These are phyloP conservation scores for Philereme transversata DNA, from an alignment of 2,888 invertebrate species.

Conservation along the genomic window DNA sequence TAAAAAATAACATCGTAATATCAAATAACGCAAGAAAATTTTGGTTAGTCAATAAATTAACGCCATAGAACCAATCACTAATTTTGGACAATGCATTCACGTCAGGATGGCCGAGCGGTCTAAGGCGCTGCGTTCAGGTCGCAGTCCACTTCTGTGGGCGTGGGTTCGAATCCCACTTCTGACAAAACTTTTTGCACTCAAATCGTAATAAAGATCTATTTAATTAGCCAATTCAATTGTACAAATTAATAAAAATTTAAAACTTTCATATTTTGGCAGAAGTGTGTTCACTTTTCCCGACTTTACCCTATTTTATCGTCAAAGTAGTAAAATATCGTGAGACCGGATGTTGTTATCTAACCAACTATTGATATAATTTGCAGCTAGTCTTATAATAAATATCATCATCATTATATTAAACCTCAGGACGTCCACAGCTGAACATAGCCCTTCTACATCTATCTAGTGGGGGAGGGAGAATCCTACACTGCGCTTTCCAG, in stretches of 20 bases:
- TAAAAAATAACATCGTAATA: no score
- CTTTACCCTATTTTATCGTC: constrained; percentile 7
- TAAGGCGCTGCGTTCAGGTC: constrained; percentile 69
- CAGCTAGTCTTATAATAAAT: no score
- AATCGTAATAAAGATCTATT: background rate
- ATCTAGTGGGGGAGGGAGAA: no score
- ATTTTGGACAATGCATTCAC: background rate
- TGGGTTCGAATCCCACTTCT: constrained; percentile 70
- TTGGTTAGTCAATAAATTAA: no score
- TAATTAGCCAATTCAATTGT: no score
- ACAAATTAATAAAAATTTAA: no score
- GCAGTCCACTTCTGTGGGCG: constrained; percentile 69
- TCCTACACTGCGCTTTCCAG: no score
- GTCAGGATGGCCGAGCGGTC: constrained; percentile 69
- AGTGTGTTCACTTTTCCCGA: constrained; percentile 3
- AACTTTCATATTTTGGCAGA: no score
- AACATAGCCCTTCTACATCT: no score
- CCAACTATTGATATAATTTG: background rate
- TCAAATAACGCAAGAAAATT: no score
- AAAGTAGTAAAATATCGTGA: background rate
- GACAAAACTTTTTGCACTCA: constrained; percentile 42
- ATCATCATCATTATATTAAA: no score
- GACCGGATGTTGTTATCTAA: constrained; percentile 4
- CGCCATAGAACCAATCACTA: constrained; percentile 5
- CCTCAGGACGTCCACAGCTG: no score